Base-by-base conservation (phyloP, 1,140 invertebrate species). In the Macrotrachela quadricornifera region DNA sequence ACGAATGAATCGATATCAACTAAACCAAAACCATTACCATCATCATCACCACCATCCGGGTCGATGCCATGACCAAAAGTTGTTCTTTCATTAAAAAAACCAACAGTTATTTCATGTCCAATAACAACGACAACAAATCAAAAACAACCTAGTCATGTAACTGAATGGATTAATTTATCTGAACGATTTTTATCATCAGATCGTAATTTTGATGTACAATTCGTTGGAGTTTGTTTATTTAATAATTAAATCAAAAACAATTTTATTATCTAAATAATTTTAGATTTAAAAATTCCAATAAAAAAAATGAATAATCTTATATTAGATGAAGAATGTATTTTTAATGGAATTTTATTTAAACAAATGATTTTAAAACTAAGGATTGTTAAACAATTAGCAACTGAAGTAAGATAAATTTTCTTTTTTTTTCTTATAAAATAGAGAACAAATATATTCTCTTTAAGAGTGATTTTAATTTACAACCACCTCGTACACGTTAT, bases 281-380 rank as follows among this genome's bases (percentile, higher is more conserved):
- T 54, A 65, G 72, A 70, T 52, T 55, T 58, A 18, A 70, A 76
- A 60, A 74, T 78, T 59, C 74, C 74, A 39, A 68, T 83, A 12
- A 73, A 75, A 58, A 78, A 78, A 61, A 61, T 85, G 15, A 77
- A 76, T 62, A 79, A 85, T 60, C 63, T 85, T 39, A 70, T 75
- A 18, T 78, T 78, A 59, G 72, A 75, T 44, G 75, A 76, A 47
- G 71, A 75, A 18, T 74, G 76, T 62, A 81, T 82, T 64, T 74
- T 92, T 40, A 79, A 90, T 62, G 88, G 88, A 36, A 92, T 85
- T 8, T 64, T 92, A 14, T 94, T 82, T 63, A 94, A 92, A 70
- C 76, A 85, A 61, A 88, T 92, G 73, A 76, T 80, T 64, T 71
- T 86, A 41, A 88, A 91, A 65, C 87, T 86, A 15, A 90, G 82